Conservation (phyloP, 2,888 invertebrate genomes). For the Chrysodeixis includens region DNA sequence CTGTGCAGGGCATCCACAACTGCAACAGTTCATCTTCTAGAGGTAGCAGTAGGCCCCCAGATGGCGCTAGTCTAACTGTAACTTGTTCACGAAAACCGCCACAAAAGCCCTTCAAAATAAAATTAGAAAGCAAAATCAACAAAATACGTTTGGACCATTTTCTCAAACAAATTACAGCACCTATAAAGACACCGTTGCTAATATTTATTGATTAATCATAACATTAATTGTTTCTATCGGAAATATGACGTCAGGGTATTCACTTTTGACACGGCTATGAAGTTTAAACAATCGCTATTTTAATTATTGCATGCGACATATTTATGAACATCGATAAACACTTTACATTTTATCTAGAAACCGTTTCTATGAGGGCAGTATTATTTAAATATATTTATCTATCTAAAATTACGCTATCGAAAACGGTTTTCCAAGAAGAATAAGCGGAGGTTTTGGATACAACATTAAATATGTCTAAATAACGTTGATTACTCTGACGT, state of each 20-base stretch:
- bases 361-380: constrained; percentile 3
- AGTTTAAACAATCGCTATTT: neutral
- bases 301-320: neutral
- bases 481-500: neutral
- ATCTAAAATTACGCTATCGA: neutral
- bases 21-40: no score
- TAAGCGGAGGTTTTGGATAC: neutral
- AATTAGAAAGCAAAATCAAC: neutral
- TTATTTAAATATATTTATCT: constrained; percentile 1
- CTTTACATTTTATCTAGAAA: neutral
- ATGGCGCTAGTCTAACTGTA: constrained; percentile 59
- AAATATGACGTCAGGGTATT: constrained; percentile 48
- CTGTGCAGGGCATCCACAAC: no score
- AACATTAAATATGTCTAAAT: neutral
- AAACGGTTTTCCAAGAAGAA: neutral
- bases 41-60: constrained; percentile 7
- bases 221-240: constrained; percentile 18
- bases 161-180: constrained; percentile 63
- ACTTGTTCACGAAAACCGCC: constrained; percentile 43
- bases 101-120: neutral
- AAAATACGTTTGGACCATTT: constrained; percentile 17
- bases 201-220: constrained; percentile 53
- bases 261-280: neutral
- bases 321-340: neutral
- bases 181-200: constrained; percentile 54